phyloP scores from a whole-genome alignment of 2,113 vertebrate species.

The Ceyx margarethae region DNA sequence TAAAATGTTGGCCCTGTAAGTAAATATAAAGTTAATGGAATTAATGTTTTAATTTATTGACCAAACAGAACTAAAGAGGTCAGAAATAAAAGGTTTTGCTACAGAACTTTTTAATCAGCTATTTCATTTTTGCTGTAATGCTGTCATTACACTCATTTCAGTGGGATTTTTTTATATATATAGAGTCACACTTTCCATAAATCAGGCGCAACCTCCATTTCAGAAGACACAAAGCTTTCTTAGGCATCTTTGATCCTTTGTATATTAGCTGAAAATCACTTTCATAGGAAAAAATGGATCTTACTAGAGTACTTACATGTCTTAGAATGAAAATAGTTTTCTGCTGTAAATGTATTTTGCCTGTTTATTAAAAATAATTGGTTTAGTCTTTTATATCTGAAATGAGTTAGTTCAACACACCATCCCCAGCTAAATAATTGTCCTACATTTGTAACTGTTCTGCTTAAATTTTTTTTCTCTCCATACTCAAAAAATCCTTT shows the following conservation, averaged over 20 bases:
- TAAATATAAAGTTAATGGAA: neutral
- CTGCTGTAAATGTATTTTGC: neutral
- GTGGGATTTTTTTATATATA: neutral
- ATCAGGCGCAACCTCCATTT: conserved; percentile 20
- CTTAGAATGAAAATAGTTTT: conserved; percentile 37
- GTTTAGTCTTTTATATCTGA: neutral
- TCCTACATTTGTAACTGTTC: neutral
- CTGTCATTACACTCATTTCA: neutral
- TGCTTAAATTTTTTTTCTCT: neutral
- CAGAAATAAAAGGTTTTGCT: neutral
- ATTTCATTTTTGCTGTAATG: neutral
- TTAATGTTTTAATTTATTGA: neutral
- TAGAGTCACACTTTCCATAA: neutral
- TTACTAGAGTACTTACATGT: neutral
- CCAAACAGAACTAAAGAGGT: neutral
- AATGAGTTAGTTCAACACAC: neutral
- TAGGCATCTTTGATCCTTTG: conserved; percentile 6
- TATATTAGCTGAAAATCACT: neutral
- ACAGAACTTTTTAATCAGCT: neutral
- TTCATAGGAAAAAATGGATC: neutral
- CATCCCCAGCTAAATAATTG: neutral
- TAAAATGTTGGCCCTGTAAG: neutral
- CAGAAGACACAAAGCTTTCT: conserved; percentile 1
- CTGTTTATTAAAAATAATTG: conserved; percentile 30
- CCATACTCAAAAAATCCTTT: neutral